Percentiles rank a stretch among this genome's conserved stretches.
These are phyloP conservation scores for Catonia carolina DNA, from an alignment of 2,888 invertebrate genomes.

Conservation along the genomic window DNA sequence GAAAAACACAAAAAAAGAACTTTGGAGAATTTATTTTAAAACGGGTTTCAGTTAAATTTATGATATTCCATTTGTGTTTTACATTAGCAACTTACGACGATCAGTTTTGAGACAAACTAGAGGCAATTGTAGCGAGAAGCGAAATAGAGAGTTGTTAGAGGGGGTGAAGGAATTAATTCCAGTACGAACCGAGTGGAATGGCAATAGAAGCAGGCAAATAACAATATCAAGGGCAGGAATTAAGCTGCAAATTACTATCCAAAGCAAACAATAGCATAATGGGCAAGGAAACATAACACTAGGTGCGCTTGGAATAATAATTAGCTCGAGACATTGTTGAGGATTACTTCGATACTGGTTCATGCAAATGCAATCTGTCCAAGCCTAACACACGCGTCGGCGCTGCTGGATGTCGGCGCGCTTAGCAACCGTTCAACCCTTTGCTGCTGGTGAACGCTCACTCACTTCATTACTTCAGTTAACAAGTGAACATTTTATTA, in stretches of 20 bases:
- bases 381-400: too few relatives aligned
- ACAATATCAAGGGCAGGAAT: slow-evolving; percentile 15
- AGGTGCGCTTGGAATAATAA: slow-evolving; percentile 13
- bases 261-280: slow-evolving; percentile 15
- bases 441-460: too few relatives aligned
- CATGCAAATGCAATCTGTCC: slow-evolving; percentile 6
- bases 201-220: slow-evolving; percentile 11
- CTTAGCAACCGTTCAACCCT: not conserved
- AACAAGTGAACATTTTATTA: too few relatives aligned
- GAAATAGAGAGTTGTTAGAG: slow-evolving; percentile 10
- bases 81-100: too few relatives aligned
- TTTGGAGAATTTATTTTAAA: too few relatives aligned
- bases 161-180: slow-evolving; percentile 13
- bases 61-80: too few relatives aligned
- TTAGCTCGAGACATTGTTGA: slow-evolving; percentile 12
- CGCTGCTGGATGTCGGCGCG: not conserved
- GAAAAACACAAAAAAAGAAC: too few relatives aligned
- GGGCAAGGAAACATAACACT: slow-evolving; percentile 14
- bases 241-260: slow-evolving; percentile 15
- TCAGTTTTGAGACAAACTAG: not conserved
- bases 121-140: not conserved
- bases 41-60: too few relatives aligned
- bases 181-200: slow-evolving; percentile 1
- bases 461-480: too few relatives aligned
- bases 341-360: slow-evolving; percentile 3